Conservation (phyloP, 2,113 vertebrate genomes). For the Anhinga rufa region DNA sequence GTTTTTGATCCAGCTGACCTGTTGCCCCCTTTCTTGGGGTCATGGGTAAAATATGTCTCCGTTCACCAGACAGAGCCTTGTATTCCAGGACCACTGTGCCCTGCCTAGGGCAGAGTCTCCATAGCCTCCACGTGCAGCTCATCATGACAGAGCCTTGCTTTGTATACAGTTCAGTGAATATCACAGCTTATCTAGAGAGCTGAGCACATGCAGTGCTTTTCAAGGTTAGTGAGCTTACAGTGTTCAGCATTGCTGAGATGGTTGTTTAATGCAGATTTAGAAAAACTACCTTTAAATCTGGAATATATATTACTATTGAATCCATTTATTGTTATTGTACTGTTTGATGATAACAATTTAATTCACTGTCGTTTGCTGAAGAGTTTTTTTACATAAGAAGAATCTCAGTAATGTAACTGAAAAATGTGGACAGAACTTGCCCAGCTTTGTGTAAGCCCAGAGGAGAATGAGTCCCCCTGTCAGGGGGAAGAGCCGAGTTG, state of each 20-base stretch:
- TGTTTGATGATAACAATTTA: not conserved
- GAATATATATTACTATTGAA: not conserved
- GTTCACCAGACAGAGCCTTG: not conserved
- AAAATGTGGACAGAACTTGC: not conserved
- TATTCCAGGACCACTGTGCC: not conserved
- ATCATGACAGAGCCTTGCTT: not conserved
- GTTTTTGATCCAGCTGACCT: not conserved
- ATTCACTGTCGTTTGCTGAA: not conserved
- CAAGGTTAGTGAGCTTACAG: not conserved
- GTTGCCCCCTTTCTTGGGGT: not conserved
- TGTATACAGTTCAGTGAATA: not conserved
- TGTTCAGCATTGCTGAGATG: not conserved
- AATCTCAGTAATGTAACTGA: not conserved
- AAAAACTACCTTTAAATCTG: not conserved
- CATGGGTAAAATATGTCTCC: not conserved
- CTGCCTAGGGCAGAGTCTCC: not conserved
- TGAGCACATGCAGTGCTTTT: not conserved
- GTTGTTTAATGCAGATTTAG: not conserved
- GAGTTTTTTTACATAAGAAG: not conserved
- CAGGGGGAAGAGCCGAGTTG: not conserved
- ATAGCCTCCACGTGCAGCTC: not conserved
- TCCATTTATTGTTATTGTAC: not conserved
- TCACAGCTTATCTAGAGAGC: not conserved
- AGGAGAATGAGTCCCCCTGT: not conserved
- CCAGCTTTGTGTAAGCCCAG: not conserved